phyloP scores from a whole-genome alignment of 2,888 invertebrate genomes.

The Drosophila kuntzei region DNA sequence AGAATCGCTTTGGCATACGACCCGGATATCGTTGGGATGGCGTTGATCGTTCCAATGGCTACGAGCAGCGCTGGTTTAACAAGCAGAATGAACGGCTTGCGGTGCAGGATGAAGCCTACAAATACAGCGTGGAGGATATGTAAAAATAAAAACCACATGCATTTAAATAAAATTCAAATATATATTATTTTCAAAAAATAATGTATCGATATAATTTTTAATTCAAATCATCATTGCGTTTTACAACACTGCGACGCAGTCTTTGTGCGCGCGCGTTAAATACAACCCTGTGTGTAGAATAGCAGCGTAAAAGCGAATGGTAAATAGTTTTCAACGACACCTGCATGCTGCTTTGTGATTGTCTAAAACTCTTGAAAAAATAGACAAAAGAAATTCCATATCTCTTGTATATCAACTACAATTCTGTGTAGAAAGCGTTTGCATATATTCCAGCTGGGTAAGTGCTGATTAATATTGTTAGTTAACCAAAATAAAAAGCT shows the following conservation, averaged over 20 bases:
- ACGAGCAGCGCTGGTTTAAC: conserved; percentile 95
- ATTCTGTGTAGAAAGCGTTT: conserved; percentile 1
- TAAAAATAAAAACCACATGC: conserved; percentile 86
- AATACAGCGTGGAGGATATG: conserved; percentile 98
- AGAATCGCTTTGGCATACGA: conserved; percentile 95
- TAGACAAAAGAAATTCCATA: conserved; percentile 22
- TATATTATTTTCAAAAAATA: not conserved
- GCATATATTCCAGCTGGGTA: conserved; percentile 30
- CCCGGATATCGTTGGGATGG: conserved; percentile 99
- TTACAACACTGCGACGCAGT: not conserved
- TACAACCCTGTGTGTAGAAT: conserved; percentile 77
- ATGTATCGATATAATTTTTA: conserved; percentile 13
- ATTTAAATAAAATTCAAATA: conserved; percentile 18
- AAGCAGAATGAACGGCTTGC: conserved; percentile 91
- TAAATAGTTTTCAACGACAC: conserved; percentile 66
- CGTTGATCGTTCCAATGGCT: conserved; percentile 98
- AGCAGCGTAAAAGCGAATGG: conserved; percentile 68
- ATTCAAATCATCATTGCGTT: conserved; percentile 1
- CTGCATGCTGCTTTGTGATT: conserved; percentile 59
- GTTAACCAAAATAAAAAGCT: not conserved
- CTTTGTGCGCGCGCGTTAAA: conserved; percentile 19
- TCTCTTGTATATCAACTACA: conserved; percentile 9
- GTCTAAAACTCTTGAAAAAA: conserved; percentile 33
- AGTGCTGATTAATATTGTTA: conserved; percentile 24
- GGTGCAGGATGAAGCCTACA: conserved; percentile 93